Percentiles rank a stretch among this genome's conserved stretches.
These are phyloP conservation scores for Trachemys scripta DNA, from an alignment of 2,113 vertebrate genomes.

Conservation along the genomic window DNA sequence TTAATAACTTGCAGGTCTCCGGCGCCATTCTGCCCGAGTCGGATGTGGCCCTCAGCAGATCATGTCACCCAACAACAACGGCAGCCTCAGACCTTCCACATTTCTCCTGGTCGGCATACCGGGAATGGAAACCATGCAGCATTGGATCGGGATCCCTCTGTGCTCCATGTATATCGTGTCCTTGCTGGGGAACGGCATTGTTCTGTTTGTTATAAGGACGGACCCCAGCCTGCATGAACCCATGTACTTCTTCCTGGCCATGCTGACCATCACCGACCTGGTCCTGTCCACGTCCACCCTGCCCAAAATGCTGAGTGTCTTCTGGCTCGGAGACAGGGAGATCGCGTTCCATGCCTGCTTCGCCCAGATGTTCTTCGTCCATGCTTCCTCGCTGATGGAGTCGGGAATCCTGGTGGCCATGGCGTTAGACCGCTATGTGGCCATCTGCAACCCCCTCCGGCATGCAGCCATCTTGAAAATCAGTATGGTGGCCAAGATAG, in stretches of 20 bases:
- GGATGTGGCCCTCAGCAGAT: background rate
- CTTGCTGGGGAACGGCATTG: slow-evolving; percentile 47
- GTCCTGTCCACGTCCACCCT: slow-evolving; percentile 64
- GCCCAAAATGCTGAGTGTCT: slow-evolving; percentile 62
- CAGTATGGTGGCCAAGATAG: slow-evolving; percentile 27
- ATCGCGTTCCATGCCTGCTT: slow-evolving; percentile 56
- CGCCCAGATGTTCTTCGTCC: slow-evolving; percentile 51
- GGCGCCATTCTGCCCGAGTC: rapidly evolving
- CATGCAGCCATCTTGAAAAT: slow-evolving; percentile 17
- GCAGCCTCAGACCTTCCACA: background rate
- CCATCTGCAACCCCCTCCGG: slow-evolving; percentile 28
- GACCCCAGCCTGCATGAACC: slow-evolving; percentile 59
- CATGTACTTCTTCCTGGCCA: background rate
- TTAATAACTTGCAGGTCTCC: background rate
- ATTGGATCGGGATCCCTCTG: slow-evolving; percentile 50
- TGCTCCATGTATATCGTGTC: slow-evolving; percentile 56
- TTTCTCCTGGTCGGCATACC: slow-evolving; percentile 68
- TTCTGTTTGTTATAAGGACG: slow-evolving; percentile 39
- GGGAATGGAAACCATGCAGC: slow-evolving; percentile 45
- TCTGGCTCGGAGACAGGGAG: slow-evolving; percentile 54
- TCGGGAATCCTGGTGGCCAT: slow-evolving; percentile 45
- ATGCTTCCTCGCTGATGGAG: slow-evolving; percentile 29
- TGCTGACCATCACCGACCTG: slow-evolving; percentile 29
- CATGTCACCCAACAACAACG: background rate
- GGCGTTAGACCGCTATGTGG: slow-evolving; percentile 41